Evolutionary conservation across 2,113 vertebrate genomes (phyloP).

Genomic region (Peromyscus maniculatus): DNA sequence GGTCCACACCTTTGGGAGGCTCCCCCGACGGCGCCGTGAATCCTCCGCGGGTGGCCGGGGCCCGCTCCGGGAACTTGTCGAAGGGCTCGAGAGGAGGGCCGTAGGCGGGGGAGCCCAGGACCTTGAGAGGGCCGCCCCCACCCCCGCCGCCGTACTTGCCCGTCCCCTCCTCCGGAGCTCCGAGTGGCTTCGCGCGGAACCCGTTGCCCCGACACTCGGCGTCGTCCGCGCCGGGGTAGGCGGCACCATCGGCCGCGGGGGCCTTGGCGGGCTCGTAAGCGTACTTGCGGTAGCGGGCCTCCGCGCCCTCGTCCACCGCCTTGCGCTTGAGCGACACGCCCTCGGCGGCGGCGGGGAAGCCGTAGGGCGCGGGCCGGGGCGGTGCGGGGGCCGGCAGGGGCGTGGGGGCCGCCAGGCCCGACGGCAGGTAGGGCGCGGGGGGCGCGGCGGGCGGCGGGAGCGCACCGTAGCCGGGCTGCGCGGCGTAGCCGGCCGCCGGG

Average conservation of each 20-base stretch:
- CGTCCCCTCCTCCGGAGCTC: conserved; percentile 76
- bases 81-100: conserved; percentile 83
- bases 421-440: conserved; percentile 91
- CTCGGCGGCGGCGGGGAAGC: conserved; percentile 91
- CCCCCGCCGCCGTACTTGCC: conserved; percentile 85
- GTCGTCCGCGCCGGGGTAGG: conserved; percentile 90
- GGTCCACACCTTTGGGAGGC: conserved; percentile 90
- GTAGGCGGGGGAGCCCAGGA: conserved; percentile 91
- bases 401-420: conserved; percentile 92
- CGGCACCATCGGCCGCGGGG: conserved; percentile 84
- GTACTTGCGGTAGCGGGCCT: conserved; percentile 94
- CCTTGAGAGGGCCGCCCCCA: conserved; percentile 88
- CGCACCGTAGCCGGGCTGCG: conserved; percentile 90
- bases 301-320: conserved; percentile 93
- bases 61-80: conserved; percentile 90
- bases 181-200: conserved; percentile 89
- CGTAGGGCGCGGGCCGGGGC: conserved; percentile 89
- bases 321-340: conserved; percentile 93
- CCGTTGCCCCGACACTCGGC: conserved; percentile 93
- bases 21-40: conserved; percentile 85
- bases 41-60: conserved; percentile 59
- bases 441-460: conserved; percentile 92
- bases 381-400: conserved; percentile 86
- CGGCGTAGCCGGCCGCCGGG: conserved; percentile 86
- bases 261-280: conserved; percentile 93